Evolutionary conservation across 1,140 invertebrate species (phyloP).

Genomic region (Phthorimaea operculella): DNA sequence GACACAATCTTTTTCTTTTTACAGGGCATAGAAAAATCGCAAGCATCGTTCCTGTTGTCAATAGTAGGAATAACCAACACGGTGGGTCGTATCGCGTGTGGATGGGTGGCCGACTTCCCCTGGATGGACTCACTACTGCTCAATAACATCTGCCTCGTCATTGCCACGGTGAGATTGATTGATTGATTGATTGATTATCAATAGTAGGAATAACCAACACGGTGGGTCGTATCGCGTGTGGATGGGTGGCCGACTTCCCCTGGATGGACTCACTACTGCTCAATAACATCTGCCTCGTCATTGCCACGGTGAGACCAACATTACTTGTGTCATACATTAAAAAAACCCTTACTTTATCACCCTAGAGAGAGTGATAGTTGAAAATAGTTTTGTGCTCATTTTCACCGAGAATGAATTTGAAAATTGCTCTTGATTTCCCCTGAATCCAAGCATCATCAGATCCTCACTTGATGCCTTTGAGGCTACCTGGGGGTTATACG

Average conservation of each 20-base stretch:
- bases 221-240: constrained; percentile 86
- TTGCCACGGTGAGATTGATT: constrained; percentile 86
- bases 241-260: constrained; percentile 86
- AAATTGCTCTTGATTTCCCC: not conserved
- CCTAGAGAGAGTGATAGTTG: not conserved
- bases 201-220: constrained; percentile 97
- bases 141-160: constrained; percentile 93
- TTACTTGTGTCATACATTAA: no score
- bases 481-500: no score
- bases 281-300: constrained; percentile 93
- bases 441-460: no score
- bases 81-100: constrained; percentile 86
- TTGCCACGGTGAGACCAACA: constrained; percentile 86
- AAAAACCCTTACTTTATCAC: no score
- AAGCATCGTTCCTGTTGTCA: constrained; percentile 90
- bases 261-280: constrained; percentile 91
- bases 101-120: constrained; percentile 86
- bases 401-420: no score
- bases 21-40: constrained; percentile 78
- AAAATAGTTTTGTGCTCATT: not conserved
- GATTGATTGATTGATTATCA: no score
- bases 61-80: constrained; percentile 97
- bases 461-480: no score
- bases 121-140: constrained; percentile 91
- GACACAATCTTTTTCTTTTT: constrained; percentile 27